Percentiles rank a stretch among this genome's conserved stretches.
These are phyloP conservation scores for Melanerpes formicivorus DNA, from an alignment of 2,113 vertebrate genomes.

Conservation along the genomic window DNA sequence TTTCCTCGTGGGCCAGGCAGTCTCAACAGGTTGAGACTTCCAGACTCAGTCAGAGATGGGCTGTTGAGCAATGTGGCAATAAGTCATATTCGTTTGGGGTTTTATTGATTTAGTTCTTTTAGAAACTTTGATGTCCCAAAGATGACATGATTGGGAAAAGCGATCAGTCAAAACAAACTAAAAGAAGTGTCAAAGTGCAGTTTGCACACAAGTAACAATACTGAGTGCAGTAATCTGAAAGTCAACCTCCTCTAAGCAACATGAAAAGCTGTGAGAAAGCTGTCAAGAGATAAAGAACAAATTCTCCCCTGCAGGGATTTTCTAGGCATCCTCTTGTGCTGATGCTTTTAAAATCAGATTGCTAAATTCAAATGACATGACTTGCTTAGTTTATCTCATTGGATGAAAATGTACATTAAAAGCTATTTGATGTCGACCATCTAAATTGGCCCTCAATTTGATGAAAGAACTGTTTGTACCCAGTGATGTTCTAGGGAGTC, in stretches of 20 bases:
- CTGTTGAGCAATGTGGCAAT: background rate
- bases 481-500: background rate
- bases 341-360: background rate
- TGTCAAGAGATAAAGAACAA: background rate
- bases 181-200: background rate
- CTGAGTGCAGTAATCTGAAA: background rate
- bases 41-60: background rate
- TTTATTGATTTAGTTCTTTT: background rate
- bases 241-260: background rate
- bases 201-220: background rate
- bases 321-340: background rate
- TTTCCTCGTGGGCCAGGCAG: background rate
- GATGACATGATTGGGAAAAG: background rate
- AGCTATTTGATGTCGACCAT: background rate
- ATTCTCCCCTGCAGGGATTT: background rate
- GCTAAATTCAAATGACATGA: background rate
- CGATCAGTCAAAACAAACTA: background rate
- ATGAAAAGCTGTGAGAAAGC: background rate
- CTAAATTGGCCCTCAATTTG: background rate
- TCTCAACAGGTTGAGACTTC: background rate
- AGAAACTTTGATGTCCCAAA: background rate
- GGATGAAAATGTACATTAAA: background rate
- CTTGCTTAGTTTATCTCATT: background rate
- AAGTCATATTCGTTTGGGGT: background rate
- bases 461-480: background rate